Evolutionary conservation across 1,140 invertebrate species (phyloP), one percentile per base, ranked within the genome.

Genomic region (Gryon sp.): DNA sequence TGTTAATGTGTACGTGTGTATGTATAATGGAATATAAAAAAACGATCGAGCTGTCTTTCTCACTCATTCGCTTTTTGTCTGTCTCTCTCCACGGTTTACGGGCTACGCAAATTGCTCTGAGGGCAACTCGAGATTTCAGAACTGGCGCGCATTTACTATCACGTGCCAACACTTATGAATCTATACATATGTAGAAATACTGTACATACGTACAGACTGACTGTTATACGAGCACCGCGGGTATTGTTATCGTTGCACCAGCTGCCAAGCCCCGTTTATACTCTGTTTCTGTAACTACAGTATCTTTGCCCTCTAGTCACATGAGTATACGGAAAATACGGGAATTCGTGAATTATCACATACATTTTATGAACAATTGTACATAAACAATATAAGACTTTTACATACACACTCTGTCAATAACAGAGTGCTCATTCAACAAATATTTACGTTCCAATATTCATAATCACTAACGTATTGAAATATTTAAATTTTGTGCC

Each of bases 241-340:
- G 80, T 83, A 84, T 85, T 85, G 83, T 84, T 84, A 84, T 84
- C 83, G 79, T 62, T 76, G 46, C 69, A 55, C 77, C 82, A 84
- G 82, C 82, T 83, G 83, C 82, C 81, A 83, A 76, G 46, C 77
- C 63, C 76, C 57, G 66, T 75, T 81, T 77, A 76, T 69, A 70
- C 79, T 73, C 60, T 60, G 63, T 65, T 76, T 69, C 73, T 76
- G 73, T 52, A 69, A 76, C 73, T 69, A 63, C 50, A 59, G 65
- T 76, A 76, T 76, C 65, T 70, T 70, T 70, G 74, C 59, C 74
- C 74, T 59, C 65, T 59, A 76, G 65, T 62, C 63, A 68, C 41
- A 76, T 57, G 63, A 60, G 53, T 38, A 40, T 15, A 52, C 43
- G 18, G 50, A 65, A 66, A 76, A 70, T 76, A 70, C 74, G 38